Evolutionary conservation across 2,113 vertebrate genomes (phyloP).

Genomic region (Vulpes vulpes): DNA sequence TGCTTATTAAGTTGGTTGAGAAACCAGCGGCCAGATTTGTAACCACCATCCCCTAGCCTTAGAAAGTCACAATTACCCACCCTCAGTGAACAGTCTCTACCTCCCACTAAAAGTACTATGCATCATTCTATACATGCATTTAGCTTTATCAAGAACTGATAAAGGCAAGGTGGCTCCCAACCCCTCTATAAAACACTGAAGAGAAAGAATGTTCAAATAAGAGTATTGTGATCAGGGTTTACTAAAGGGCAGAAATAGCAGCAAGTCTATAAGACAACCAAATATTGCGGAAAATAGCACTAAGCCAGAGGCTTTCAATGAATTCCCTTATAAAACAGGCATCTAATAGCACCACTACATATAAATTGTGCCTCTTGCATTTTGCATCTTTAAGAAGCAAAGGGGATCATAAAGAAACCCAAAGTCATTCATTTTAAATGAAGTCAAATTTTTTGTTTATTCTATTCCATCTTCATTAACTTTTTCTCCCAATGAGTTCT

Average conservation of each 20-base stretch:
- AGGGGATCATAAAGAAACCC: not conserved
- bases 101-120: not conserved
- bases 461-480: not conserved
- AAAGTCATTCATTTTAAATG: not conserved
- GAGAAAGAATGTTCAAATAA: not conserved
- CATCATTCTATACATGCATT: not conserved
- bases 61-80: not conserved
- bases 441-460: not conserved
- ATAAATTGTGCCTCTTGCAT: not conserved
- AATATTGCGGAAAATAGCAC: not conserved
- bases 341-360: not conserved
- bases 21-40: not conserved
- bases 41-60: not conserved
- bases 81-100: not conserved
- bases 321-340: not conserved
- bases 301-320: not conserved
- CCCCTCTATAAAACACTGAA: not conserved
- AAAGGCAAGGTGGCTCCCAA: not conserved
- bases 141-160: not conserved
- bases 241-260: not conserved
- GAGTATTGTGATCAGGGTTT: not conserved
- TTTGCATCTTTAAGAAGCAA: not conserved
- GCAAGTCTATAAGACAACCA: not conserved
- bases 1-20: not conserved
- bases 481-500: not conserved